Evolutionary conservation across 2,888 invertebrate species (phyloP).

Genomic region (Prenolepis imparis): DNA sequence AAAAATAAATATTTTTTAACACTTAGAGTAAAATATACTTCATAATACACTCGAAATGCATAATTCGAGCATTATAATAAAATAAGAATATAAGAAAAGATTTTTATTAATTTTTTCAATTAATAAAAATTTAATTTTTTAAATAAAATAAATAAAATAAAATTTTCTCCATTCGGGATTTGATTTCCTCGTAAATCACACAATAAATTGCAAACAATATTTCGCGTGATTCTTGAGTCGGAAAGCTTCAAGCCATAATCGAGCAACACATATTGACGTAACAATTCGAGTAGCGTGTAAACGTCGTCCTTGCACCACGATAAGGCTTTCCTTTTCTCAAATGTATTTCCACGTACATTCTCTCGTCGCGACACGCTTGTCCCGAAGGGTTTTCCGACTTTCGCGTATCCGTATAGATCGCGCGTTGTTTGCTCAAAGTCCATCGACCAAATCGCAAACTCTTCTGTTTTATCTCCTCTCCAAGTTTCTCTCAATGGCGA

Average conservation of each 20-base stretch:
- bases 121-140: no score
- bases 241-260: slow-evolving; percentile 5
- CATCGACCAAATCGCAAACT: slow-evolving; percentile 40
- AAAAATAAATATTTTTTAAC: neutral
- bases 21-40: neutral
- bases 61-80: neutral
- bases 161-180: neutral
- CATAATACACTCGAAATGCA: neutral
- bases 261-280: slow-evolving; percentile 67
- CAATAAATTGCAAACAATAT: slow-evolving; percentile 7
- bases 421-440: slow-evolving; percentile 62
- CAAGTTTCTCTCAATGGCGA: slow-evolving; percentile 22
- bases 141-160: neutral
- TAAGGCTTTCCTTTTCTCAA: slow-evolving; percentile 50
- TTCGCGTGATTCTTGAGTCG: slow-evolving; percentile 9
- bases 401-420: slow-evolving; percentile 44
- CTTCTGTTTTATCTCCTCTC: slow-evolving; percentile 8
- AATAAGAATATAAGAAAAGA: neutral
- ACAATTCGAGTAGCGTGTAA: slow-evolving; percentile 63
- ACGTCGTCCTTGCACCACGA: slow-evolving; percentile 50
- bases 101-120: no score
- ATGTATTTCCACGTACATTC: slow-evolving; percentile 49
- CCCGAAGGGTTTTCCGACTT: slow-evolving; percentile 50
- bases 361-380: slow-evolving; percentile 14
- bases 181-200: neutral